A percentile compares a stretch with the other conserved stretches of the same genome.
Evolutionary conservation across 1,140 invertebrate species (phyloP).

Genomic region (Stratiolaelaps scimitus): DNA sequence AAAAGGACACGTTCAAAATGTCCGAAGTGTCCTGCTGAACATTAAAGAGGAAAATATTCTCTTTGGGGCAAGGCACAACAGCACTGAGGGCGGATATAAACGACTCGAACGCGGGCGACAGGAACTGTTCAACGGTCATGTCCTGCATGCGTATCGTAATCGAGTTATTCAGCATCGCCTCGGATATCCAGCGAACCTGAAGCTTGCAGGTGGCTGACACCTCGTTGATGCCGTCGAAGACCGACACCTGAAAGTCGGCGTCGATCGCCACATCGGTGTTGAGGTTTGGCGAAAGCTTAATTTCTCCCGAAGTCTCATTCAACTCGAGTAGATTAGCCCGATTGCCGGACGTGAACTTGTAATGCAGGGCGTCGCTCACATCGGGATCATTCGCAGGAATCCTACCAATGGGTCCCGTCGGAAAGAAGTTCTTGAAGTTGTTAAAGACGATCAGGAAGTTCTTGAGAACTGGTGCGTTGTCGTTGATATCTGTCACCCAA

Average conservation of each 20-base stretch:
- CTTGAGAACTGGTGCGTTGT: slow-evolving; percentile 74
- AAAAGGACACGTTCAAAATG: slow-evolving; percentile 89
- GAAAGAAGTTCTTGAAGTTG: slow-evolving; percentile 87
- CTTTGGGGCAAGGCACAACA: slow-evolving; percentile 76
- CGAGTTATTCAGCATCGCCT: slow-evolving; percentile 86
- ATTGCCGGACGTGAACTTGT: slow-evolving; percentile 75
- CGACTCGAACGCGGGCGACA: slow-evolving; percentile 74
- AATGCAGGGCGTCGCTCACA: slow-evolving; percentile 57
- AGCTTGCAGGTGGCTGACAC: slow-evolving; percentile 50
- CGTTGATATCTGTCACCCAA: slow-evolving; percentile 77
- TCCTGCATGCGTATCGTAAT: slow-evolving; percentile 83
- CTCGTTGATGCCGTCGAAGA: slow-evolving; percentile 52
- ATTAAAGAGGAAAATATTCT: slow-evolving; percentile 86
- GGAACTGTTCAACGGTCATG: slow-evolving; percentile 81
- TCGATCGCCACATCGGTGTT: slow-evolving; percentile 91
- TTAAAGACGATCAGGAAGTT: slow-evolving; percentile 92
- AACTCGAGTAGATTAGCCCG: slow-evolving; percentile 75
- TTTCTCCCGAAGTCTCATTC: slow-evolving; percentile 66
- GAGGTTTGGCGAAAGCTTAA: slow-evolving; percentile 74
- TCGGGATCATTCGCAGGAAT: slow-evolving; percentile 89
- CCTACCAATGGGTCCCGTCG: slow-evolving; percentile 67
- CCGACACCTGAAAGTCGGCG: slow-evolving; percentile 83
- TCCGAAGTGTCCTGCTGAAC: slow-evolving; percentile 56
- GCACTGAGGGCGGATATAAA: slow-evolving; percentile 82
- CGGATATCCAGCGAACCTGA: slow-evolving; percentile 73